Evolutionary conservation across 1,140 invertebrate genomes (phyloP), one percentile per base, ranked within the genome.

Genomic region (Aphidius ervi): DNA sequence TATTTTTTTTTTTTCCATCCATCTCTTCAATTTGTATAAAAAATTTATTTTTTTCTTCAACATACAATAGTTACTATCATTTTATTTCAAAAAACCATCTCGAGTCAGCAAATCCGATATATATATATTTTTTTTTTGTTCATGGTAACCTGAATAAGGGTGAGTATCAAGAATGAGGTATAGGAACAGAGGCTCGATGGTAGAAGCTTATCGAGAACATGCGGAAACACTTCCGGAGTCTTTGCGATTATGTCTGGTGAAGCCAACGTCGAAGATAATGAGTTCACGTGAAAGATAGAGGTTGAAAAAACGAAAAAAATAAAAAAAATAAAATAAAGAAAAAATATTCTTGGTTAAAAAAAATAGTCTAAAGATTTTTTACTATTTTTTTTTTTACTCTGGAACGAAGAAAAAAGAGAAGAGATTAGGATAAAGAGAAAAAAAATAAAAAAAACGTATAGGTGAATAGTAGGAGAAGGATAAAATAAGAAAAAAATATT

Each of bases 191-290:
- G n/a, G 43, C 8, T 31, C 16, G 16, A 48, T 45, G 55, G 46
- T n/a, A 56, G 42, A 50, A 59, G 67, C 67, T 70, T 70, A 71
- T 70, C 69, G 62, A 59, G 63, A 52, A 39, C 52, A 58, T 48
- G 52, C 56, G 57, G 56, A 50, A 23, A 46, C 61, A 55, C 65
- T 66, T 65, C 64, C 46, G 56, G 40, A 52, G 59, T 67, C 68
- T 69, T 64, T 63, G 52, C 67, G 68, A 71, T 70, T 71, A 71
- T 68, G 69, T 69, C 65, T 63, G 61, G 10, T 46, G 52, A 52
- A 59, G 41, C 20, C 8, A 58, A 50, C 46, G 43, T 42, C 9
- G 45, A 43, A 46, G 60, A 45, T 10, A 23, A 57, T 46, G 40
- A 45, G 16, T 10, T 5, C 7, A 23, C 41, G 6, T 42, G 58